Base-by-base conservation (phyloP, 1,140 invertebrate species). In the Halotydeus destructor region DNA sequence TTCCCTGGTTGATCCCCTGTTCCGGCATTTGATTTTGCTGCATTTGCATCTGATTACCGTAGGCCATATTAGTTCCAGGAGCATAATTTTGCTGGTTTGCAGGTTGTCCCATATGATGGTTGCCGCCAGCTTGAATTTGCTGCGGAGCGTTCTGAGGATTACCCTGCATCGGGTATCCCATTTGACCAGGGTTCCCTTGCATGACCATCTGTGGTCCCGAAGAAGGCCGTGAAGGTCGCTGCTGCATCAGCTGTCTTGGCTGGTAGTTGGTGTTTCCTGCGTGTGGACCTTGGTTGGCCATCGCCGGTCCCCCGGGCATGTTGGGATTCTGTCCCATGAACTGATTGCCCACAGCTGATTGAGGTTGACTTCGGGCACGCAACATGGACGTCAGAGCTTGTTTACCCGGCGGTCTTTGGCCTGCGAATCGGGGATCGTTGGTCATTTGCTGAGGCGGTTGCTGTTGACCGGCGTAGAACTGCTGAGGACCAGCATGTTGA, bases 381-480 rank as follows among this genome's bases (percentile, higher is more conserved):
- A 19, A 31, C 11, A n/a, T n/a, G n/a, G n/a, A n/a, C n/a, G n/a
- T n/a, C n/a, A n/a, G n/a, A 31, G 36, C 43, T 30, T 41, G 36
- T 30, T 46, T 46, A 36, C 41, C 49, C 47, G 41, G 47, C 45
- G 52, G 53, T 27, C 43, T 39, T n/a, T 74, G 58, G 55, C 68
- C 52, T 31, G 72, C 16, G 55, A 55, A n/a, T 49, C 55, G 23
- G 50, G 50, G 19, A 31, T 41, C 35, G 18, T 24, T 3, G 24
- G n/a, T n/a, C 26, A 14, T 3, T 55, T 21, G 32, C 21, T 37
- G 44, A 27, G 41, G n/a, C 34, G 16, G 19, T 45, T 8, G 19
- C 11, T 19, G 26, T 27, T 8, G 25, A 6, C 19, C 11, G 5
- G 28, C 32, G 27, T 5, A 19, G 44, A 19, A 31, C 11, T 19